Evolutionary conservation across 2,113 vertebrate genomes (phyloP), one percentile per base, ranked within the genome.

Genomic region (Laticauda colubrina): DNA sequence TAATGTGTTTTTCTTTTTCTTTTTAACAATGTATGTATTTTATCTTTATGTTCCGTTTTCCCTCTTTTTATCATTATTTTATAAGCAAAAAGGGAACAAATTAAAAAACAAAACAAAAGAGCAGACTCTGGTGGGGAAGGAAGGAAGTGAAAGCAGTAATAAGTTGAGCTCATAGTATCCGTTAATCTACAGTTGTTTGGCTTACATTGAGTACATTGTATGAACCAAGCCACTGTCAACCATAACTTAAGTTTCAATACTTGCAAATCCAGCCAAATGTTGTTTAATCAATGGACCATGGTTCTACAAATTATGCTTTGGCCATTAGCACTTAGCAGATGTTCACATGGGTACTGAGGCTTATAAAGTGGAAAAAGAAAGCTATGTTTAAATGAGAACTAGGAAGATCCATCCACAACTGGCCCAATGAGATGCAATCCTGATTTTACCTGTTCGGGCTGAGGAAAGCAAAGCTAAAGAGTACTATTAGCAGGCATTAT

Each of bases 361-460:
- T 6, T 81, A 6, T 21, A 39, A 81, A 81, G 34, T 39, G 34
- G 34, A 81, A 81, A 81, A 81, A 21, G 34, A 81, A 81, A 81
- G 18, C 15, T 26, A 29, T 29, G 26, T 61, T 61, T 29, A 11
- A 11, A 61, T 12, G 59, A 64, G 26, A 64, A 26, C 59, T 64
- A 64, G 59, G 64, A 75, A 81, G 69, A 39, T 21, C 34, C 5
- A 39, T 8, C 69, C n/a, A 75, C 6, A 14, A 39, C n/a, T 3
- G 12, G n/a, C 5, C 14, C 69, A 39, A 21, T 39, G 69, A 81
- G 15, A 39, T 18, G 69, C 69, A 39, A 20, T 39, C 69, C 20
- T 0, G 0, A 21, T 8, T 20, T 0, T 20, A 9, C 6, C 14
- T 21, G 6, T 81, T 81, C 6, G 7, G 34, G 69, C 7, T 39